These are phyloP conservation scores for Pyrochroa serraticornis DNA, from an alignment of 2,888 invertebrate species.

Conservation along the genomic window DNA sequence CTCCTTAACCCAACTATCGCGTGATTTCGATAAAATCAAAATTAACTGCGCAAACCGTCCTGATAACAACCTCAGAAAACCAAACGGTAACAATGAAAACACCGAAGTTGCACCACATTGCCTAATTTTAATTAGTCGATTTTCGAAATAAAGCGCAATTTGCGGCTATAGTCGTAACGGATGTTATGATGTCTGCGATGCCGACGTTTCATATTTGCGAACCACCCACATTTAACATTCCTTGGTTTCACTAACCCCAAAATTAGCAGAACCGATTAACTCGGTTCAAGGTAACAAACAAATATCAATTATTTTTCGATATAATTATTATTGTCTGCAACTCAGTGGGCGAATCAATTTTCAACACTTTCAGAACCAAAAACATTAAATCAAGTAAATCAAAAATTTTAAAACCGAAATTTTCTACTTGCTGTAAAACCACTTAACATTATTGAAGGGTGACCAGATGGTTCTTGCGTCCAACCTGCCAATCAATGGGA, in stretches of 20 bases:
- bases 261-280: constrained; percentile 36
- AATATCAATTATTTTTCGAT: constrained; percentile 19
- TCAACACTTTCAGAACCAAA: constrained; percentile 12
- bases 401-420: no score
- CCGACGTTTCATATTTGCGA: constrained; percentile 40
- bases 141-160: constrained; percentile 16
- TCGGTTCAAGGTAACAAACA: constrained; percentile 19
- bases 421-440: no score
- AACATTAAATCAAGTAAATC: no score
- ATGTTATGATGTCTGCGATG: constrained; percentile 41
- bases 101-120: no score
- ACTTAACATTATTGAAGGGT: no score
- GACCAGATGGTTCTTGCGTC: no score
- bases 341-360: background rate
- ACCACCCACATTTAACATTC: constrained; percentile 42
- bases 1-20: no score
- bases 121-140: background rate
- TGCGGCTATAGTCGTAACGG: constrained; percentile 30
- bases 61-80: no score
- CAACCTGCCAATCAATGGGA: no score
- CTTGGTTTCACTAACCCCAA: constrained; percentile 41
- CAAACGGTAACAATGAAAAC: no score
- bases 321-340: background rate
- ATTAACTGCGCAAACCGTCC: no score
- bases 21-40: no score